Evolutionary conservation across 1,140 invertebrate genomes (phyloP), one percentile per base, ranked within the genome.

Genomic region (Drosophila yakuba): DNA sequence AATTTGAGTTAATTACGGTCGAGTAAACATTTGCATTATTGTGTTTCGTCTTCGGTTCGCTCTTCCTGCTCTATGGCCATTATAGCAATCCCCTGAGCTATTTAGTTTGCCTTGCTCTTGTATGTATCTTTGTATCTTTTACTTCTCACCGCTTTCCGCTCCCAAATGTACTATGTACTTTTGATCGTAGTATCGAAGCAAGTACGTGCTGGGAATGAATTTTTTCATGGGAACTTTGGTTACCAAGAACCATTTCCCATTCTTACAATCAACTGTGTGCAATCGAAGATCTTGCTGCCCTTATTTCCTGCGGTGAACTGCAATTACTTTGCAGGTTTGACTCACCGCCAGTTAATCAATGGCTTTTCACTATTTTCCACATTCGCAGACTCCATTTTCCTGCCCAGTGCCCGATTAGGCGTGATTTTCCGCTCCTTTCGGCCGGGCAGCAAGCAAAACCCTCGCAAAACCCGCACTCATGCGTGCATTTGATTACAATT

Each of bases 1-100:
- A 86, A 86, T 86, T 86, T 86, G 69, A 86, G 83, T 86, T 86
- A 86, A 86, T 86, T 86, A 88, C 82, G 82, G 82, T 86, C 83
- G 82, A 86, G 82, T 88, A 86, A 88, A 86, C 82, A 86, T 86
- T 86, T 88, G 88, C 82, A 86, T 86, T 88, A 86, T 88, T 86
- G 82, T 88, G 83, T 88, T 74, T 66, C 74, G 74, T 67, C 62
- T 56, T 15, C 45, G 54, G 61, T 59, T 59, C 51, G 55, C 58
- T 6, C 2, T 35, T 10, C 39, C 11, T 32, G 35, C 41, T 25
- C 23, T n/a, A 35, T 62, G 59, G 47, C 67, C 77, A 82, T 83
- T 83, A 66, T 82, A 83, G 71, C 81, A 76, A 80, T 74, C 82
- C 67, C 67, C 67, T 36, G 71, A 81, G 55, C 32, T 32, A 32